Conservation (phyloP, 2,113 vertebrate species). For the Anoura caudifer region DNA sequence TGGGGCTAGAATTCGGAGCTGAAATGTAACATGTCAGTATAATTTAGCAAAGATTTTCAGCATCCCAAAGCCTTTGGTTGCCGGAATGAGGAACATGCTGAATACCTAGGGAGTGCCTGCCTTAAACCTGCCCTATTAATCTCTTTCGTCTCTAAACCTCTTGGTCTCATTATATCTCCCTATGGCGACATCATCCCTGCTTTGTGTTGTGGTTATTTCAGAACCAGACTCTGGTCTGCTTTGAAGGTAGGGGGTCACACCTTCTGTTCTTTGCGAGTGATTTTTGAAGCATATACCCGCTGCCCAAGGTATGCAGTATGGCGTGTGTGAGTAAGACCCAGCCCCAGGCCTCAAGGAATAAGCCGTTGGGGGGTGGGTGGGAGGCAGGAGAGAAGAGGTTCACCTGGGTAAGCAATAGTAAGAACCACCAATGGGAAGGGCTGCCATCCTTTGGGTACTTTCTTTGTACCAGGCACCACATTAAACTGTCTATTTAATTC, state of each 20-base stretch:
- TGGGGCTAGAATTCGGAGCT: not conserved
- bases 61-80: not conserved
- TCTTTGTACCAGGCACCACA: not conserved
- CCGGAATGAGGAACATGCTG: not conserved
- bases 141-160: not conserved
- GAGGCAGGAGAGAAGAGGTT: not conserved
- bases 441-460: not conserved
- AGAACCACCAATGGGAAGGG: not conserved
- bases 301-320: too few species aligned
- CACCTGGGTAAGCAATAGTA: not conserved
- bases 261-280: not conserved
- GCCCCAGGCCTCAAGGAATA: not conserved
- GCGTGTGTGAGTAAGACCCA: not conserved
- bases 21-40: not conserved
- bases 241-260: not conserved
- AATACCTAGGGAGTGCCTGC: not conserved
- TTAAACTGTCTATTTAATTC: not conserved
- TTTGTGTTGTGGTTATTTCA: not conserved
- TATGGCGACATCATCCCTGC: not conserved
- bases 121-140: not conserved
- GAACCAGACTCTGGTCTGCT: not conserved
- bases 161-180: not conserved
- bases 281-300: not conserved
- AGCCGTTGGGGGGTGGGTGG: not conserved
- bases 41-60: conserved; percentile 10